Evolutionary conservation across 2,888 invertebrate genomes (phyloP).

Genomic region (Crematogaster levior): DNA sequence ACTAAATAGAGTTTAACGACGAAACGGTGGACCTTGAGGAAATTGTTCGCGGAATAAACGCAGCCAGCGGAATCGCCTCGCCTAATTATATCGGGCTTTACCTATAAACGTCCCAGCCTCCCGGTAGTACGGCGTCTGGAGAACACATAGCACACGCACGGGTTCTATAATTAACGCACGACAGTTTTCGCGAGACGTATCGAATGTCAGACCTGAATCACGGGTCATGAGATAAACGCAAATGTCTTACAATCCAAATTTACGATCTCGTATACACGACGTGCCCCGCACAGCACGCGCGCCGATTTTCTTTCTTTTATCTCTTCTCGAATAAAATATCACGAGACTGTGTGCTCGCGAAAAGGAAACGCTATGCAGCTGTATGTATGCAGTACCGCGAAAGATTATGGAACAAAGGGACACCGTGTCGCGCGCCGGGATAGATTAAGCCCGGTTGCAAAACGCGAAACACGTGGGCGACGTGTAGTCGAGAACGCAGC

Average conservation of each 20-base stretch:
- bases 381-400: slow-evolving; percentile 32
- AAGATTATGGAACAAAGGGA: slow-evolving; percentile 69
- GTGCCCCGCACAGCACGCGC: not conserved
- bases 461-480: slow-evolving; percentile 72
- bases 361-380: not conserved
- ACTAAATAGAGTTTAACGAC: slow-evolving; percentile 24
- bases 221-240: slow-evolving; percentile 48
- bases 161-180: slow-evolving; percentile 50
- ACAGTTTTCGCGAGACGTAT: slow-evolving; percentile 49
- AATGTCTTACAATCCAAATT: slow-evolving; percentile 10
- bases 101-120: slow-evolving; percentile 19
- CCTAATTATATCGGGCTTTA: slow-evolving; percentile 40
- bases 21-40: slow-evolving; percentile 29
- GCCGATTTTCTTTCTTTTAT: not conserved
- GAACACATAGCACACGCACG: slow-evolving; percentile 17
- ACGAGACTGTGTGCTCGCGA: not conserved
- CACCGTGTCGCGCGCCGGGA: slow-evolving; percentile 65
- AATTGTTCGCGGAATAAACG: slow-evolving; percentile 33
- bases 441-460: slow-evolving; percentile 73
- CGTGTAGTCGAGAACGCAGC: slow-evolving; percentile 40
- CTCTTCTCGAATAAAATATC: not conserved
- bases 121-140: slow-evolving; percentile 32
- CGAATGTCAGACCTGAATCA: slow-evolving; percentile 46
- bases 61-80: not conserved
- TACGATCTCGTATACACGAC: not conserved